Evolutionary conservation across 2,113 vertebrate species (phyloP), one percentile per base, ranked within the genome.

Genomic region (Gymnogyps californianus): DNA sequence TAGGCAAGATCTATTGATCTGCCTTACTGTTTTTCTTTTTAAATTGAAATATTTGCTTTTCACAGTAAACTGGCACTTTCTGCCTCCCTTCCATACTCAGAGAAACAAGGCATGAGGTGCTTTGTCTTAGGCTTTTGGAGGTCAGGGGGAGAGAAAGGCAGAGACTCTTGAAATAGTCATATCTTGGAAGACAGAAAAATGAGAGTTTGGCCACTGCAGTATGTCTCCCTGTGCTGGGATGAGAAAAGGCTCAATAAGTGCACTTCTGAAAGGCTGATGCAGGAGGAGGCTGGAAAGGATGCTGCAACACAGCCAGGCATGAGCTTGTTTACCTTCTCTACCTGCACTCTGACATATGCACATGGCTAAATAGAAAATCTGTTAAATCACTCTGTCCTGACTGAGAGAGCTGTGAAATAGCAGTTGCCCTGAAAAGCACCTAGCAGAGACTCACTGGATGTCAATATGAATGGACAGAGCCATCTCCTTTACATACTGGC

Each of bases 11-110:
- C n/a, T 91, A 55, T 22, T 54, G 77, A 83, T 83, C n/a, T 40
- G 22, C 19, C 25, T 52, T 58, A 44, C 21, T 22, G 11, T 9
- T 71, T 69, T 71, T 34, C 11, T 61, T 87, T 83, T 88, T 34
- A 49, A 59, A 85, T 44, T 38, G 82, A 87, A 86, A 83, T 70
- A 84, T 5, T 96, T 55, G 59, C 32, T 91, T 96, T 96, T 95
- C 29, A 47, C 49, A 40, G 47, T 40, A 85, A 91, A 94, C 54
- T 76, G 29, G 4, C 34, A 58, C 26, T 88, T 83, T 69, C n/a
- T 78, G 40, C 25, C 34, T 83, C 67, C 21, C 4, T 86, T 91
- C 55, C n/a, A 55, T 38, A 28, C 22, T 70, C 40, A 71, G 49
- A 58, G 38, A 62, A 62, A 61, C 40, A 67, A 87, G 18, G 20